Conservation (phyloP, 2,888 invertebrate genomes). For the Drosophila recens region DNA sequence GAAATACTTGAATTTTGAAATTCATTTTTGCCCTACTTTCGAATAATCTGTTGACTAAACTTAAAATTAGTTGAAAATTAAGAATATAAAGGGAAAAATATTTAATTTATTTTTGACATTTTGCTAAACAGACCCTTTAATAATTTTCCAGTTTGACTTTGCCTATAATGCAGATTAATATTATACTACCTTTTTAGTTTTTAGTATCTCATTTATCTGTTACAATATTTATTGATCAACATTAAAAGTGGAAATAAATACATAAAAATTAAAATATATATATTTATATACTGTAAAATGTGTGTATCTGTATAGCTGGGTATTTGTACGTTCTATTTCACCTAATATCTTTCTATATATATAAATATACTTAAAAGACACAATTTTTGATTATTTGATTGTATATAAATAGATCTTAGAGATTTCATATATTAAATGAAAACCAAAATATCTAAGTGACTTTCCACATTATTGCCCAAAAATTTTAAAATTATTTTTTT, state of each 20-base stretch:
- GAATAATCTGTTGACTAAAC: neutral
- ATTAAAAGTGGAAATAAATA: neutral
- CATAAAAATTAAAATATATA: neutral
- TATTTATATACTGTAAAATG: too few relatives aligned
- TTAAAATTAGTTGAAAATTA: neutral
- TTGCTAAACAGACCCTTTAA: too few relatives aligned
- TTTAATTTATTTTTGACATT: too few relatives aligned
- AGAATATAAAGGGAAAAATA: neutral
- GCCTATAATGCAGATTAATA: too few relatives aligned
- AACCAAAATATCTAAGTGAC: neutral
- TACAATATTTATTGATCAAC: neutral
- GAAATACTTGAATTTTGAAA: neutral
- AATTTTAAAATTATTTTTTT: too few relatives aligned
- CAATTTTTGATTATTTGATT: neutral
- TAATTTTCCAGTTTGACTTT: too few relatives aligned
- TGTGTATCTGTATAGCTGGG: neutral
- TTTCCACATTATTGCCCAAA: neutral
- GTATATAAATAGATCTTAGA: neutral
- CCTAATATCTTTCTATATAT: neutral
- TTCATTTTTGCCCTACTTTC: neutral
- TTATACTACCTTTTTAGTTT: too few relatives aligned
- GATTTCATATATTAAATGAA: neutral
- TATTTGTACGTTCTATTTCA: neutral
- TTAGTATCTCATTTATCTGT: too few relatives aligned
- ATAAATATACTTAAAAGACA: neutral